Base-by-base conservation (phyloP, 2,797 vertebrate species). In the Melanotaenia pygmaea region DNA sequence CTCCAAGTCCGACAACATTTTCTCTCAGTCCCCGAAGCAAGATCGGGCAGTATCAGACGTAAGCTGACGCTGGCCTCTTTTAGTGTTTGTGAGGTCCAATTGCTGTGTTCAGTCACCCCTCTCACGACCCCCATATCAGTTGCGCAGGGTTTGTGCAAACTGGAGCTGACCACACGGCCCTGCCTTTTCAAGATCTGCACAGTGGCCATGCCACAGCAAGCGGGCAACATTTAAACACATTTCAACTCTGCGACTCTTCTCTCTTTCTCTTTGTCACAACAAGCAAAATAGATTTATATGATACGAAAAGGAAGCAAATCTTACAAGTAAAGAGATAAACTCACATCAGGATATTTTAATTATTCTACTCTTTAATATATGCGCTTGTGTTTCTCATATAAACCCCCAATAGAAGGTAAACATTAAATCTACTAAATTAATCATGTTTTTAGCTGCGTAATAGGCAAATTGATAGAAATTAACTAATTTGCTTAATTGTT, bases 1-100 rank as follows among this genome's bases (percentile, higher is more conserved):
- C 92, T 92, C 89, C n/a, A 80, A 94, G 92, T 94, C 93, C 86
- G 93, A 95, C 94, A 94, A 95, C 93, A 94, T 95, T 95, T 95
- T 95, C 93, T 94, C 93, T 94, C 93, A 63, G 89, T 92, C 91
- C 92, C 93, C 79, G 91, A 92, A 93, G 93, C 92, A 71, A 86
- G 89, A 87, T 92, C 87, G 83, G 83, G 79, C 85, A 79, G 89
- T 83, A 83, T 92, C 85, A 91, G 89, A 88, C 76, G 76, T 70
- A 81, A 77, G 81, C 80, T 70, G 38, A 72, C 47, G 67, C 78
- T 84, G 87, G 90, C 90, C 86, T 83, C 84, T 87, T 85, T 90
- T 88, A 90, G 76, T 92, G 87, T 92, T 92, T 92, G 90, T 91
- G 91, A 90, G 90, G 90, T 90, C 92, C 91, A 86, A 88, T 86